phyloP scores from a whole-genome alignment of 2,888 invertebrate genomes.

The Blera fallax region DNA sequence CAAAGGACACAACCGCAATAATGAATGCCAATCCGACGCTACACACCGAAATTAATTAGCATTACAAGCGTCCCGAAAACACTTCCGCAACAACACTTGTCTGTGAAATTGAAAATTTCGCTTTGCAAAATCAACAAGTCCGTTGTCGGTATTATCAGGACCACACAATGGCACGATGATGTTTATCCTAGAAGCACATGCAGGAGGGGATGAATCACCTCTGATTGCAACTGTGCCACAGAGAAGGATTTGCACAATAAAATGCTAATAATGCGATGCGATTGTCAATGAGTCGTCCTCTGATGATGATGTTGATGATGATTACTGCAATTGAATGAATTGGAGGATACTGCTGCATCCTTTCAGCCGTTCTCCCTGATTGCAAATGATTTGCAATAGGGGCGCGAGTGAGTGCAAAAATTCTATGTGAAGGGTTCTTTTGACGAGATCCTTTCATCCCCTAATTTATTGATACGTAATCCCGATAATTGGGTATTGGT shows the following conservation, averaged over 20 bases:
- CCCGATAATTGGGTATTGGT: constrained; percentile 71
- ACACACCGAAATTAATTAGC: constrained; percentile 67
- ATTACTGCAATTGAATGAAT: constrained; percentile 65
- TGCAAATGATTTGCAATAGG: constrained; percentile 38
- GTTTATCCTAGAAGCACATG: neutral
- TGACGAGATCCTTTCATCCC: constrained; percentile 26
- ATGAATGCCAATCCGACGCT: constrained; percentile 63
- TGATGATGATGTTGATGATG: constrained; percentile 17
- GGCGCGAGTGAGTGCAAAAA: constrained; percentile 56
- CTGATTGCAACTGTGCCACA: constrained; percentile 32
- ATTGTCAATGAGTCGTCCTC: constrained; percentile 51
- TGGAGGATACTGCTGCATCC: constrained; percentile 14
- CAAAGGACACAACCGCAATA: constrained; percentile 66
- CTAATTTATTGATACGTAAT: constrained; percentile 70
- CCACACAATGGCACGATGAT: constrained; percentile 10
- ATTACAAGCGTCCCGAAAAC: constrained; percentile 67
- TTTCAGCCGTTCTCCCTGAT: neutral
- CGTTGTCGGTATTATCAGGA: neutral
- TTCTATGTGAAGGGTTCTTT: constrained; percentile 47
- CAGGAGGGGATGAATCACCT: constrained; percentile 17
- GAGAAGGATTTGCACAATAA: constrained; percentile 66
- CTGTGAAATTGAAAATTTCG: constrained; percentile 20
- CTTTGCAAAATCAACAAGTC: constrained; percentile 68
- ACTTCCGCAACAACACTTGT: constrained; percentile 70
- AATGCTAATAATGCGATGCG: constrained; percentile 67